Percentiles rank a stretch among this genome's conserved stretches.
These are phyloP conservation scores for Gouania willdenowi DNA, from an alignment of 2,797 vertebrate species.

Conservation along the genomic window DNA sequence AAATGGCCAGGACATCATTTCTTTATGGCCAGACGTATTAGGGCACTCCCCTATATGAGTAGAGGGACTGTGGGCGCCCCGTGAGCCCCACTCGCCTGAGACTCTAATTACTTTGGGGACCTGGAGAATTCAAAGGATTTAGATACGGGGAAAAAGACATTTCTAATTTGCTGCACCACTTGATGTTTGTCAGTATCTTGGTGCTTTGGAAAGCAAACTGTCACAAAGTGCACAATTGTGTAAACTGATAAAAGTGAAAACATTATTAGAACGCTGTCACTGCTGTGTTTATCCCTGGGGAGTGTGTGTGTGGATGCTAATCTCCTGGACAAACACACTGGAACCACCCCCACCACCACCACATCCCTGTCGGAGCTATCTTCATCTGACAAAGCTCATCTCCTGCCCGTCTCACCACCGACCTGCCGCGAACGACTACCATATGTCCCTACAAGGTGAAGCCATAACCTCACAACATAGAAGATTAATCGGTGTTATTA, in stretches of 20 bases:
- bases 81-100: constrained; percentile 69
- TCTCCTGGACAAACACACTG: constrained; percentile 75
- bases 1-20: constrained; percentile 59
- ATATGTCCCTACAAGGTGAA: constrained; percentile 11
- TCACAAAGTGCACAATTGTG: constrained; percentile 70
- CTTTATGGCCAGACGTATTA: constrained; percentile 47
- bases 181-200: constrained; percentile 75
- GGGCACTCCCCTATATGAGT: constrained; percentile 67
- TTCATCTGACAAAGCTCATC: constrained; percentile 53
- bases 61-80: constrained; percentile 64
- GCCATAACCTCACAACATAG: constrained; percentile 45
- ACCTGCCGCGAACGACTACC: constrained; percentile 32
- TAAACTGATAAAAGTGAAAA: constrained; percentile 77
- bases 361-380: constrained; percentile 35
- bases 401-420: constrained; percentile 32
- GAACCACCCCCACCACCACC: constrained; percentile 43
- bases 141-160: constrained; percentile 58
- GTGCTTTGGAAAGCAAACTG: constrained; percentile 65
- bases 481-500: constrained; percentile 49
- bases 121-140: constrained; percentile 82
- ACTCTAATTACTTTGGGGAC: constrained; percentile 84
- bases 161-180: constrained; percentile 80
- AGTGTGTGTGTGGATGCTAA: constrained; percentile 64
- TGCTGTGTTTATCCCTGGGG: constrained; percentile 57
- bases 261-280: constrained; percentile 74